Evolutionary conservation across 2,113 vertebrate species (phyloP).

Genomic region (Hippocampus abdominalis): DNA sequence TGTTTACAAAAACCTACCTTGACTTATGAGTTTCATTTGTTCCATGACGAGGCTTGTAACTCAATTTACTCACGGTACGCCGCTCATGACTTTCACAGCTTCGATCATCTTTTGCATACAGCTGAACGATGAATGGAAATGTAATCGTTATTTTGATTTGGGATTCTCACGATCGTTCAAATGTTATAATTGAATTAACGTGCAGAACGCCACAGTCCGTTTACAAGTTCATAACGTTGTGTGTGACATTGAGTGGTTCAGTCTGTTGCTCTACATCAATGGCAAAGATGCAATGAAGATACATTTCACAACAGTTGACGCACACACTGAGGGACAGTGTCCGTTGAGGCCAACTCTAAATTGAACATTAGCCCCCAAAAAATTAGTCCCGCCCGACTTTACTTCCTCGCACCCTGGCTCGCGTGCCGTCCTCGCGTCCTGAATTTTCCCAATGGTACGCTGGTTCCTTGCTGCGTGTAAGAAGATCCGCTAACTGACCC

Average conservation of each 20-base stretch:
- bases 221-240: too few species aligned
- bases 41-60: too few species aligned
- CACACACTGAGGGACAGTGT: background rate
- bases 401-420: background rate
- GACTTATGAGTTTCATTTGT: too few species aligned
- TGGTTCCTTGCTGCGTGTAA: constrained; percentile 33
- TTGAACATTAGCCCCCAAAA: background rate
- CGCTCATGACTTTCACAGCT: too few species aligned
- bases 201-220: too few species aligned
- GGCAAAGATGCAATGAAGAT: background rate
- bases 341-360: background rate
- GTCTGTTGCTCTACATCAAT: background rate
- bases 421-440: background rate
- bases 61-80: too few species aligned
- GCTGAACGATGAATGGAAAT: too few species aligned
- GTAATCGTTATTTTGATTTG: too few species aligned
- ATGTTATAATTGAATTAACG: too few species aligned
- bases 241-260: background rate
- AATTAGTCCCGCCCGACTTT: background rate
- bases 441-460: background rate
- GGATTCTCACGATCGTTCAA: too few species aligned
- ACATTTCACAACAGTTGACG: background rate
- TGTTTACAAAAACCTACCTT: too few species aligned
- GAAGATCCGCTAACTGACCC: constrained; percentile 34
- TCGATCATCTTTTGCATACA: too few species aligned